phyloP scores from a whole-genome alignment of 2,888 invertebrate species.

The Drosophila buzzatii region DNA sequence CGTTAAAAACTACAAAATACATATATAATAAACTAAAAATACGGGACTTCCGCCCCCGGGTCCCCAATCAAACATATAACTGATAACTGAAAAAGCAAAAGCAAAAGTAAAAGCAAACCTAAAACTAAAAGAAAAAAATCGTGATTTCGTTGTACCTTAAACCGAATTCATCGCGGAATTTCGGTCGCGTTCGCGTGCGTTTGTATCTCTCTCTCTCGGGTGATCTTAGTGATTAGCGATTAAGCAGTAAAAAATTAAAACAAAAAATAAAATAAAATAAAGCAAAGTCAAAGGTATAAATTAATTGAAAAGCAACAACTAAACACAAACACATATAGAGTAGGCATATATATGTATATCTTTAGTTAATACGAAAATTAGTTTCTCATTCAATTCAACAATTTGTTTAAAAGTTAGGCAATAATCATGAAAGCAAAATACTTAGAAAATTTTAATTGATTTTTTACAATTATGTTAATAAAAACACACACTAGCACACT shows the following conservation, averaged over 20 bases:
- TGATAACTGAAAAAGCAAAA: slow-evolving; percentile 38
- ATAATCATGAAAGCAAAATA: slow-evolving; percentile 4
- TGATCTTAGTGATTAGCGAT: slow-evolving; percentile 85
- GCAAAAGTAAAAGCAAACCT: slow-evolving; percentile 61
- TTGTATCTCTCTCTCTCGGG: slow-evolving; percentile 85
- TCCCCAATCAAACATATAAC: slow-evolving; percentile 67
- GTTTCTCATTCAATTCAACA: slow-evolving; percentile 45
- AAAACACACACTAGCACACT: slow-evolving; percentile 34
- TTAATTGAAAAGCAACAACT: slow-evolving; percentile 33
- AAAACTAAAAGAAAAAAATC: slow-evolving; percentile 73
- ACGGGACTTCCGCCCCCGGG: slow-evolving; percentile 85
- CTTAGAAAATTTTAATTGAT: slow-evolving; percentile 17
- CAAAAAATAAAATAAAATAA: slow-evolving; percentile 38
- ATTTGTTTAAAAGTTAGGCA: slow-evolving; percentile 10
- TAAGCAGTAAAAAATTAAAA: slow-evolving; percentile 61
- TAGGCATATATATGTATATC: slow-evolving; percentile 40
- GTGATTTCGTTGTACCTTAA: slow-evolving; percentile 86
- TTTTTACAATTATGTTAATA: slow-evolving; percentile 16
- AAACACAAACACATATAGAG: slow-evolving; percentile 27
- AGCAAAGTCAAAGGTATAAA: slow-evolving; percentile 29
- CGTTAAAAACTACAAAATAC: slow-evolving; percentile 60
- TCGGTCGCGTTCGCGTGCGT: slow-evolving; percentile 86
- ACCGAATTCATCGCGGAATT: slow-evolving; percentile 86
- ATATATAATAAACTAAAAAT: slow-evolving; percentile 50
- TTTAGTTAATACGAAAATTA: slow-evolving; percentile 51